phyloP scores from a whole-genome alignment of 2,888 invertebrate genomes.

The Metacarcinus magister region DNA sequence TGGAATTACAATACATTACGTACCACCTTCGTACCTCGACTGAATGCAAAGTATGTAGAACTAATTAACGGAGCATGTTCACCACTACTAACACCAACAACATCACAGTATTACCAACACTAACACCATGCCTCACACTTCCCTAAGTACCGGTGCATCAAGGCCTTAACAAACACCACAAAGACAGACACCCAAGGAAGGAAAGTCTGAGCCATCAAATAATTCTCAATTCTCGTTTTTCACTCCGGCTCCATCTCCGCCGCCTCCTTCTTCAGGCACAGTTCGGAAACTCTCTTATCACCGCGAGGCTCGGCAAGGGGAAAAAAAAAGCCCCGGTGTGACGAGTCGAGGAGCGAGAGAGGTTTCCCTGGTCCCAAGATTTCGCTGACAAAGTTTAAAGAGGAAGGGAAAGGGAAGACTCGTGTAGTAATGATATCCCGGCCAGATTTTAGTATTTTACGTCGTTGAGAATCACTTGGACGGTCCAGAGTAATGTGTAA shows the following conservation, averaged over 20 bases:
- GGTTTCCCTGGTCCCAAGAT: conserved; percentile 22
- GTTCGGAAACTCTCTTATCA: conserved; percentile 74
- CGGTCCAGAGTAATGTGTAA: neutral
- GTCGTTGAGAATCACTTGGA: too few relatives aligned
- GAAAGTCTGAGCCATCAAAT: conserved; percentile 56
- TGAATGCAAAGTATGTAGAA: too few relatives aligned
- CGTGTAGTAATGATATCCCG: neutral
- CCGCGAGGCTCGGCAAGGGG: neutral
- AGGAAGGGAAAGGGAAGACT: conserved; percentile 37
- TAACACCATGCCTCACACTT: neutral
- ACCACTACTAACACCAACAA: neutral
- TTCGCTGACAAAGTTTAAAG: conserved; percentile 1
- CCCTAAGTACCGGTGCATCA: neutral
- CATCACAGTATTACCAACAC: neutral
- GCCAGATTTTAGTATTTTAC: neutral
- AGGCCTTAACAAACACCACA: neutral
- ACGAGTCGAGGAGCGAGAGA: conserved; percentile 55
- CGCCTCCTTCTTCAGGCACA: conserved; percentile 62
- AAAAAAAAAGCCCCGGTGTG: conserved; percentile 22
- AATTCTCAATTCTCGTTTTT: conserved; percentile 68
- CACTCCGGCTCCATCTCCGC: conserved; percentile 54
- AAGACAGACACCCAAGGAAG: neutral
- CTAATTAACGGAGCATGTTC: too few relatives aligned
- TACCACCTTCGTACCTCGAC: too few relatives aligned
- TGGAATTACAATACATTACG: too few relatives aligned